Evolutionary conservation across 2,797 vertebrate genomes (phyloP).

Genomic region (Argya squamiceps): DNA sequence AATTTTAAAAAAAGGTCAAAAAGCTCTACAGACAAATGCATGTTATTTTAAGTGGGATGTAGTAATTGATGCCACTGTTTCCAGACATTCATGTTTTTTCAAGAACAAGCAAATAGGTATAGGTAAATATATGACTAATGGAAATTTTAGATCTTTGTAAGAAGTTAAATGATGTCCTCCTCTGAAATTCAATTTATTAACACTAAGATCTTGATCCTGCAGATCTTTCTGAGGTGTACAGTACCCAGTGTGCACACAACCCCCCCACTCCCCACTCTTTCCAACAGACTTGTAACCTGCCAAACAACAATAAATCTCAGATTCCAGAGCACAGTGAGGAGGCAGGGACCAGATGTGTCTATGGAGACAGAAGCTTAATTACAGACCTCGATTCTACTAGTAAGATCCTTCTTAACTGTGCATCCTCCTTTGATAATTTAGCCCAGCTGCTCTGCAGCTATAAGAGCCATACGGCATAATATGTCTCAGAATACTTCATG

Average conservation of each 20-base stretch:
- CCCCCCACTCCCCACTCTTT: rapidly evolving
- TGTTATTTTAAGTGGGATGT: neutral
- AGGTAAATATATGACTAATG: neutral
- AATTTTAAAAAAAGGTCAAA: neutral
- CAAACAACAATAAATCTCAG: neutral
- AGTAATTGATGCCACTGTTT: neutral
- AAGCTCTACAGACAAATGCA: neutral
- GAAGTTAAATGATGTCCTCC: neutral
- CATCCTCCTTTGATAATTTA: conserved; percentile 47
- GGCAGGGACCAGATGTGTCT: conserved; percentile 36
- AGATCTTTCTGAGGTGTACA: neutral
- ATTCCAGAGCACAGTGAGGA: conserved; percentile 4
- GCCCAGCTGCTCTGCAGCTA: conserved; percentile 8
- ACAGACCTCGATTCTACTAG: neutral
- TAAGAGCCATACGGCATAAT: neutral
- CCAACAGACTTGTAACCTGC: neutral
- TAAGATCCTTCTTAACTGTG: conserved; percentile 42
- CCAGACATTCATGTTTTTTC: neutral
- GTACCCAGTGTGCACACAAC: neutral
- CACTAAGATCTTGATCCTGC: neutral
- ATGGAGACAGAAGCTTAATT: conserved; percentile 43
- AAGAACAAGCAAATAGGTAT: neutral
- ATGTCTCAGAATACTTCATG: neutral
- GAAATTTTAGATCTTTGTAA: neutral
- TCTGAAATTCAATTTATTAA: neutral